These are phyloP conservation scores for Symphodus melops DNA, from an alignment of 2,113 vertebrate genomes.

Conservation along the genomic window DNA sequence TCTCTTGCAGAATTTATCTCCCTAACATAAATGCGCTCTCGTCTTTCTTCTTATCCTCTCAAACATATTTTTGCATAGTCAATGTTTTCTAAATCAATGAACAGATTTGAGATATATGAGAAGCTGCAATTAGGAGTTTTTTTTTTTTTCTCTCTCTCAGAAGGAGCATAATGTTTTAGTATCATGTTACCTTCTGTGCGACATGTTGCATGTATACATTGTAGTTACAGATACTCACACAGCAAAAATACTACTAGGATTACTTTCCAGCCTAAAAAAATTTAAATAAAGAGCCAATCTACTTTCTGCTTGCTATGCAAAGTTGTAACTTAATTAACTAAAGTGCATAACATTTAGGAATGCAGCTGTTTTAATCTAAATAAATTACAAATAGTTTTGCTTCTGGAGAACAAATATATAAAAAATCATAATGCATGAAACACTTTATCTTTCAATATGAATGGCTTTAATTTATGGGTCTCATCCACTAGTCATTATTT, in stretches of 20 bases:
- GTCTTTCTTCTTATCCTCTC: background rate
- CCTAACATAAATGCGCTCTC: slow-evolving; percentile 21
- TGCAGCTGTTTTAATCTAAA: too few species aligned
- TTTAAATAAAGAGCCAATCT: too few species aligned
- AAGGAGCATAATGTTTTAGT: background rate
- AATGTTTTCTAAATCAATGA: background rate
- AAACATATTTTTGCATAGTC: too few species aligned
- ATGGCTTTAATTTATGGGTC: background rate
- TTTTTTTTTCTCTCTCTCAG: background rate
- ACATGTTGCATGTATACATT: background rate
- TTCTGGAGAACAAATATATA: too few species aligned
- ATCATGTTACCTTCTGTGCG: background rate
- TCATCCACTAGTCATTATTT: background rate
- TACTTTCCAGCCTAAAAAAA: too few species aligned
- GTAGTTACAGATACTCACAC: background rate
- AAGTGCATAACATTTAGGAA: too few species aligned
- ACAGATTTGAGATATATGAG: background rate
- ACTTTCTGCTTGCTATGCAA: too few species aligned
- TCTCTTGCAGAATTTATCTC: slow-evolving; percentile 36
- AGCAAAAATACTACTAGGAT: background rate
- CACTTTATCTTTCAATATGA: too few species aligned
- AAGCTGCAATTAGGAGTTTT: background rate
- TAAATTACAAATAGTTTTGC: too few species aligned
- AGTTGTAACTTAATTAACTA: too few species aligned
- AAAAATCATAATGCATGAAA: too few species aligned